Base-by-base conservation (phyloP, 2,888 invertebrate genomes). In the Siphlonurus alternatus region DNA sequence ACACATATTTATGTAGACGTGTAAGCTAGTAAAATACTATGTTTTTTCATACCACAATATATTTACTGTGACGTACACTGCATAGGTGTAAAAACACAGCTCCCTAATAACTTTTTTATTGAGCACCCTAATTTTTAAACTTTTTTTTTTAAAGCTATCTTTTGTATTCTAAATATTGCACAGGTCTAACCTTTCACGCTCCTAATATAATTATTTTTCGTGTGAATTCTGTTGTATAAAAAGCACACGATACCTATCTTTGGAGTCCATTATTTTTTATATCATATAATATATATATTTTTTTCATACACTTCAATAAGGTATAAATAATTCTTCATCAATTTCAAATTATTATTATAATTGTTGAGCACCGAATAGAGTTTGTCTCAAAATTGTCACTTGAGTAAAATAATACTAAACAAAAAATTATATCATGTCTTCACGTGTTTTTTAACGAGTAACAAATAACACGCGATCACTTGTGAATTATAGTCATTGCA, bases 51-150 rank as follows among this genome's bases (percentile, higher is more conserved):
- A 59, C 56, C 63, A 63, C 63, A 63, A 56, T 59, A 63, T 59
- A 63, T 59, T 59, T 63, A 63, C 63, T 63, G 63, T 63, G 63
- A 63, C 59, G 51, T 63, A 38, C 38, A 38, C 38, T 38, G 38
- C 38, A 38, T 10, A 65, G 67, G 67, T 67, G 67, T 67, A 65
- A 67, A 66, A 67, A 67, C 65, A 65, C 65, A 67, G 68, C 68
- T 66, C 66, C 59, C 68, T 68, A 68, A 61, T 63, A 62, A 53
- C 59, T 61, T 54, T 63, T 62, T 67, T 66, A 65, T 69, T 69
- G 69, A 69, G 69, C 69, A 69, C 66, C 67, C 69, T 69, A 69
- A 66, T 65, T 64, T 63, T 67, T 68, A 67, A 10, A 20, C 22
- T 10, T 68, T 23, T 62, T 65, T 66, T 60, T 64, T 64, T 64